Evolutionary conservation across 2,797 vertebrate genomes (phyloP).

Genomic region (Prionace glauca): DNA sequence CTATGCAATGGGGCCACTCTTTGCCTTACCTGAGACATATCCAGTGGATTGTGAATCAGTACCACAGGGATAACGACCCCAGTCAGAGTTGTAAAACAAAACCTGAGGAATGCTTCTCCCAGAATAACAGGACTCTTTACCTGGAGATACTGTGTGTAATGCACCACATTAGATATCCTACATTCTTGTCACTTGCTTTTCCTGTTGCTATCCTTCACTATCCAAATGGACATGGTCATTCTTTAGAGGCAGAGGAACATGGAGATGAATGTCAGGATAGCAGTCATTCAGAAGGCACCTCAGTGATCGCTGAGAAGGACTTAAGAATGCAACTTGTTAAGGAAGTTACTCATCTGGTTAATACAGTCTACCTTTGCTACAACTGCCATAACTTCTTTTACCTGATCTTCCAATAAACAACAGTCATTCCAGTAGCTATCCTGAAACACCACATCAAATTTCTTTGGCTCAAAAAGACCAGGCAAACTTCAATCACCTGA

Average conservation of each 20-base stretch:
- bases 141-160: not conserved
- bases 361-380: not conserved
- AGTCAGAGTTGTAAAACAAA: not conserved
- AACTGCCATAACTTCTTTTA: not conserved
- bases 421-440: not conserved
- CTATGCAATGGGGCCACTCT: too few species aligned
- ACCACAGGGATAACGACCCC: not conserved
- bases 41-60: too few species aligned
- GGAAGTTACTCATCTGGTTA: not conserved
- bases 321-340: not conserved
- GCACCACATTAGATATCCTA: not conserved
- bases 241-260: not conserved
- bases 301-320: not conserved
- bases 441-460: not conserved
- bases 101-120: not conserved
- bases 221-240: not conserved
- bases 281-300: not conserved
- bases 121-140: not conserved
- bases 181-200: not conserved
- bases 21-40: too few species aligned
- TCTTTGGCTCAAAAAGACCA: not conserved
- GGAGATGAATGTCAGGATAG: not conserved
- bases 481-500: not conserved
- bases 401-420: not conserved
- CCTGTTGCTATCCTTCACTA: not conserved